Evolutionary conservation across 2,888 invertebrate genomes (phyloP), one percentile per base, ranked within the genome.

Genomic region (Diachrysia chrysitis): DNA sequence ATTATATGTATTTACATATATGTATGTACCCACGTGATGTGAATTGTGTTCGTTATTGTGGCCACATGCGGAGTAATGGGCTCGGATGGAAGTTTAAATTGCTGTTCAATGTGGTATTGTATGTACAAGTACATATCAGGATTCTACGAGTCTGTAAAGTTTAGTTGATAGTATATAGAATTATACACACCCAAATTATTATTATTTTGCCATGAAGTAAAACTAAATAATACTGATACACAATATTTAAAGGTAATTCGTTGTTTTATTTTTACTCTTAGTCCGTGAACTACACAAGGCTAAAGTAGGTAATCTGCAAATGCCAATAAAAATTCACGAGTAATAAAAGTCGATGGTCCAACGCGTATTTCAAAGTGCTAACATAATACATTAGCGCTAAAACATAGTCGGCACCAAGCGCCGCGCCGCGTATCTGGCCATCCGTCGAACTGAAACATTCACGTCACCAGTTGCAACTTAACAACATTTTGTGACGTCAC

Each of bases 1-100:
- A 58, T 66, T 23, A 67, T 67, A 72, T n/a, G n/a, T 71, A 73
- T 75, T 71, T 63, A 75, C 71, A 68, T 63, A 79, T 77, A 79
- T 79, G 79, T 80, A 69, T 70, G 79, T 79, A 74, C 37, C 67
- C 64, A 74, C 77, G 79, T 82, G 79, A 79, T 67, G 61, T 51
- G 74, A 81, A 82, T 82, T 46, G 51, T 53, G 62, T 37, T 63
- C 53, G 46, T 67, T 61, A 69, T 69, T 69, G 63, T 70, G 70
- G 56, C 63, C 42, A 68, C 51, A 55, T 54, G 63, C 69, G 69
- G 64, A 58, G 58, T 58, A 72, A 55, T 58, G 37, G 35, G 51
- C 14, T n/a, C 17, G 23, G 48, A 12, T 61, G 37, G 62, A 42
- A 42, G n/a, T 42, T 42, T 42, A 42, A 42, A 42, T 42, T 42